phyloP scores from a whole-genome alignment of 2,113 vertebrate genomes.

The Anas platyrhynchos region DNA sequence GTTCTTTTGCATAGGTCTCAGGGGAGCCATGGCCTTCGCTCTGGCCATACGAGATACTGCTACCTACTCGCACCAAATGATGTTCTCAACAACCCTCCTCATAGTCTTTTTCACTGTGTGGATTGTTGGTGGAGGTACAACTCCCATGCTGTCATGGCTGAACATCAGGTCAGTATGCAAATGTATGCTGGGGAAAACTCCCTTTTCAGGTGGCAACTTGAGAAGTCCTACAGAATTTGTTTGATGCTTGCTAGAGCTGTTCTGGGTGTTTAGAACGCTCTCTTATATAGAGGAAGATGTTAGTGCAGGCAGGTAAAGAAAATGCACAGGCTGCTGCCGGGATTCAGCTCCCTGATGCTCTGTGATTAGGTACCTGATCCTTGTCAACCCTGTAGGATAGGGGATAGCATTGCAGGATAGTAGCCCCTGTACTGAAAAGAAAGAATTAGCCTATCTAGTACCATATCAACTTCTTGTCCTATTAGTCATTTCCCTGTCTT shows the following conservation, averaged over 20 bases:
- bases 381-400: neutral
- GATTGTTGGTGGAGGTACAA: conserved; percentile 96
- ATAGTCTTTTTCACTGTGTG: conserved; percentile 98
- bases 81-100: conserved; percentile 98
- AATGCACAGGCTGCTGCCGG: neutral
- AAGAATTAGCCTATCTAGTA: neutral
- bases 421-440: neutral
- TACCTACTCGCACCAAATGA: conserved; percentile 95
- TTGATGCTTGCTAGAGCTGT: neutral
- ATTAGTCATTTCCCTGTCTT: neutral
- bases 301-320: neutral
- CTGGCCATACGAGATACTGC: conserved; percentile 95
- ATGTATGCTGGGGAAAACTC: neutral
- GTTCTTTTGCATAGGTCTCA: conserved; percentile 80
- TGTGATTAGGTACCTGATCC: neutral
- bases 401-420: neutral
- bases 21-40: conserved; percentile 97
- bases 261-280: neutral
- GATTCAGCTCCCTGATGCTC: neutral
- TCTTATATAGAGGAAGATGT: neutral
- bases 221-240: neutral
- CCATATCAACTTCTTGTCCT: neutral
- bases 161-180: conserved; percentile 89
- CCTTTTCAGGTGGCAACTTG: neutral
- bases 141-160: conserved; percentile 95